A percentile compares a stretch with the other conserved stretches of the same genome.
Evolutionary conservation across 1,140 invertebrate species (phyloP).

Genomic region (Metaphire vulgaris): DNA sequence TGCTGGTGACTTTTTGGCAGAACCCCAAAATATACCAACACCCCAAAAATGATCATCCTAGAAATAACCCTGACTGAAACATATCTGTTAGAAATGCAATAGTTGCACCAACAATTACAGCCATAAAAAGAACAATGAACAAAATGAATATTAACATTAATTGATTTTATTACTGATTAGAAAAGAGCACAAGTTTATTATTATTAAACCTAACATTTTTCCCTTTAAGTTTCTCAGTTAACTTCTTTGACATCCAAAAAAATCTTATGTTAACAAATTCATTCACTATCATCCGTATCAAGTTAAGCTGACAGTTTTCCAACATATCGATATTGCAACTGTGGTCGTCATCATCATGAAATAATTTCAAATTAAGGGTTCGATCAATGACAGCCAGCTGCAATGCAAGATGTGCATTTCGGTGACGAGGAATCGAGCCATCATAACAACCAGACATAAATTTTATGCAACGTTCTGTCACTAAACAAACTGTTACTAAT

Average conservation of each 20-base stretch:
- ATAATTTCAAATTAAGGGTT: not conserved
- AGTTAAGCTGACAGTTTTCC: not conserved
- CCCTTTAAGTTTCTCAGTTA: not conserved
- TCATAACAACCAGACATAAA: not conserved
- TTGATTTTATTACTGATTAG: not conserved
- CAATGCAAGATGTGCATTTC: not conserved
- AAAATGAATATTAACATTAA: too few relatives aligned
- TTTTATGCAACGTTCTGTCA: not conserved
- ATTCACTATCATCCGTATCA: not conserved
- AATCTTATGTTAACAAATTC: not conserved
- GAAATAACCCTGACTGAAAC: too few relatives aligned
- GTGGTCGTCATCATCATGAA: not conserved
- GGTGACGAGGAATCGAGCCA: not conserved
- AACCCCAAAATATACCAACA: too few relatives aligned
- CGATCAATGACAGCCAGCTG: not conserved
- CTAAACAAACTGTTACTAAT: not conserved
- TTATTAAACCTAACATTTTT: not conserved
- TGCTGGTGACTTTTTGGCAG: too few relatives aligned
- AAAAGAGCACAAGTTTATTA: not conserved
- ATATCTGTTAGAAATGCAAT: too few relatives aligned
- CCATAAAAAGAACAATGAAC: too few relatives aligned
- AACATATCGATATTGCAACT: not conserved
- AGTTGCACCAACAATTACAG: too few relatives aligned
- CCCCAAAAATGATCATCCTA: too few relatives aligned
- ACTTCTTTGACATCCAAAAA: not conserved